A percentile compares a stretch with the other conserved stretches of the same genome.
These are phyloP conservation scores for Eupelmus urozonus DNA, from an alignment of 2,888 invertebrate genomes.

Conservation along the genomic window DNA sequence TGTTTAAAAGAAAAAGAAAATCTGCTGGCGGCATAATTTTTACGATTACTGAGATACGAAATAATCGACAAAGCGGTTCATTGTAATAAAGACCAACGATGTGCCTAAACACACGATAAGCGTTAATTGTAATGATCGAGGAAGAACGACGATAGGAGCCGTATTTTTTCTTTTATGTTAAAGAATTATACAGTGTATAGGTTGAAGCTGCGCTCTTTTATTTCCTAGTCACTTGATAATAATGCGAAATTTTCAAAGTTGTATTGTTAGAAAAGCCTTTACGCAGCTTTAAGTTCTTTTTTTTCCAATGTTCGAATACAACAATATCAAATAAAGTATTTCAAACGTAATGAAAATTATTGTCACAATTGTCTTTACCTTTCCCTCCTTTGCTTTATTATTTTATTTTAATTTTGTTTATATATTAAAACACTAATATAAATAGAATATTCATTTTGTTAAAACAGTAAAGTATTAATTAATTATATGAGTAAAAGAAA, in stretches of 20 bases:
- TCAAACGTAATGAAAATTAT: slow-evolving; percentile 48
- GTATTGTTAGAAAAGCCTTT: slow-evolving; percentile 66
- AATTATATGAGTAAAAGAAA: too few species aligned
- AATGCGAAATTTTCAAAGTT: slow-evolving; percentile 64
- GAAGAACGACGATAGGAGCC: slow-evolving; percentile 55
- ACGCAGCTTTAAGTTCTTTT: slow-evolving; percentile 69
- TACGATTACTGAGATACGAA: slow-evolving; percentile 19
- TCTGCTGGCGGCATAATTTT: slow-evolving; percentile 37
- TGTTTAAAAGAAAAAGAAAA: slow-evolving; percentile 30
- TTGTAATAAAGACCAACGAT: slow-evolving; percentile 66
- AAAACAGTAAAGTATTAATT: too few species aligned
- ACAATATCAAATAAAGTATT: slow-evolving; percentile 75
- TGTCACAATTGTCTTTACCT: slow-evolving; percentile 9
- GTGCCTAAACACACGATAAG: slow-evolving; percentile 71
- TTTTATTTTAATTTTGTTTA: background rate
- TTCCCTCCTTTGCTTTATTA: background rate
- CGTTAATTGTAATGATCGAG: slow-evolving; percentile 62
- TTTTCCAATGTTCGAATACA: slow-evolving; percentile 69
- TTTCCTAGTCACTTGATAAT: slow-evolving; percentile 76
- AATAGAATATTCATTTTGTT: too few species aligned
- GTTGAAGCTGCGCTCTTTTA: slow-evolving; percentile 71
- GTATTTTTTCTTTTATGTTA: slow-evolving; percentile 63
- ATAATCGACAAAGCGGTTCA: slow-evolving; percentile 52
- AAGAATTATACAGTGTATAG: slow-evolving; percentile 61
- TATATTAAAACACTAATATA: too few species aligned